Base-by-base conservation (phyloP, 2,888 invertebrate genomes). In the Acleris cristana region DNA sequence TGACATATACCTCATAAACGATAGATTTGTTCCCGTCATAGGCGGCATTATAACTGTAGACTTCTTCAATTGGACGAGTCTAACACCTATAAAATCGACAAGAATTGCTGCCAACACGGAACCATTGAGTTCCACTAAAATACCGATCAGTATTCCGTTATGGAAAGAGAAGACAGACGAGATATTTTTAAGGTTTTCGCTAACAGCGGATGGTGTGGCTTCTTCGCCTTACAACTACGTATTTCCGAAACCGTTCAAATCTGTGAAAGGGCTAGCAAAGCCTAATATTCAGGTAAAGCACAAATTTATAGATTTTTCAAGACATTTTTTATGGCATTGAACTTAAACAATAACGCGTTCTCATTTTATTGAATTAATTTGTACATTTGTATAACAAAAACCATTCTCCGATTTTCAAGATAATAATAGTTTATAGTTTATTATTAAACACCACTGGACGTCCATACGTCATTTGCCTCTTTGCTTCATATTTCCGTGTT, bases 191-290 rank as follows among this genome's bases (percentile, higher is more conserved):
- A 88, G 84, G 74, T 94, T 94, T 70, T 86, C 93, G 2, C 79
- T 96, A n/a, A 86, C 84, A 69, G 88, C 94, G 5, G 79, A 85
- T 34, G 90, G 88, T 0, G 79, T 87, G 1, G 51, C 69, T 48
- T 81, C 93, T 1, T 90, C 95, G 3, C 95, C 96, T 0, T 88
- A 93, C 65, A 97, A 96, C 80, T 96, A 94, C 75, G 86, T 95
- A 4, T 96, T 96, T 75, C 95, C 96, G 0, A 88, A 82, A 49
- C 85, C 93, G 19, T 88, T 96, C 52, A 95, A 95, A 74, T 77
- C 89, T 49, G 87, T 94, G 1, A 84, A 85, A 69, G 93, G 93
- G 0, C 82, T 95, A 52, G 83, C 78, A 54, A 76, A 86, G 72
- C 94, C 96, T 1, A 83, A 86, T n/a, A 86, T 96, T 52, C 80